Conservation (phyloP, 1,140 invertebrate species). For the Drosophila hydei region DNA sequence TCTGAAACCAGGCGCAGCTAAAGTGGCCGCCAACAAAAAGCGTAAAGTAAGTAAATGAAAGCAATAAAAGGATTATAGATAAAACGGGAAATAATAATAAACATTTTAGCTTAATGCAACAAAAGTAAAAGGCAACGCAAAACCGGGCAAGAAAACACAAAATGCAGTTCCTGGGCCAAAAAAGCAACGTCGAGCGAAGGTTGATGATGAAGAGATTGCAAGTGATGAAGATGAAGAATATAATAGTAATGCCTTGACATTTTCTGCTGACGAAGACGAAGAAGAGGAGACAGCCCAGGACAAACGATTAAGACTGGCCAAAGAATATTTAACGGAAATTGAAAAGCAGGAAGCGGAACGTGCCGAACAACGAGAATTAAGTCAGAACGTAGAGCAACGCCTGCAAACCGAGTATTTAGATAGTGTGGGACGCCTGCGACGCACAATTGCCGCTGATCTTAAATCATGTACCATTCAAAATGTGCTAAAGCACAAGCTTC, state of each 20-base stretch:
- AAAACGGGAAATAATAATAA: slow-evolving; percentile 57
- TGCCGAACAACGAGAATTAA: slow-evolving; percentile 87
- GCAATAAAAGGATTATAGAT: not conserved
- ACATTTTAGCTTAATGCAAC: slow-evolving; percentile 73
- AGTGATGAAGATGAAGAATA: slow-evolving; percentile 84
- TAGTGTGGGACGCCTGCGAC: slow-evolving; percentile 91
- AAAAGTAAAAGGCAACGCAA: slow-evolving; percentile 57
- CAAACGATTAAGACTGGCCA: slow-evolving; percentile 94
- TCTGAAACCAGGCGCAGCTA: slow-evolving; percentile 85
- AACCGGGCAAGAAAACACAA: slow-evolving; percentile 55
- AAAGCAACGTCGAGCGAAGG: slow-evolving; percentile 60
- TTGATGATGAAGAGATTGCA: slow-evolving; percentile 85
- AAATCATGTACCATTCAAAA: slow-evolving; percentile 84
- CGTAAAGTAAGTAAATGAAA: slow-evolving; percentile 84
- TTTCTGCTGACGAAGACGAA: slow-evolving; percentile 85
- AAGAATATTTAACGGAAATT: slow-evolving; percentile 94
- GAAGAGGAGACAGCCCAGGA: slow-evolving; percentile 94
- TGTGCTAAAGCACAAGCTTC: slow-evolving; percentile 88
- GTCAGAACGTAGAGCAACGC: slow-evolving; percentile 88
- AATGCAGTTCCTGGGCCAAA: slow-evolving; percentile 55
- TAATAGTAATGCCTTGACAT: slow-evolving; percentile 84
- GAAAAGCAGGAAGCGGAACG: slow-evolving; percentile 91
- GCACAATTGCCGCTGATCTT: slow-evolving; percentile 89
- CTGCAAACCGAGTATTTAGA: slow-evolving; percentile 93
- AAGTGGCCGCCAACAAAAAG: slow-evolving; percentile 83